Base-by-base conservation (phyloP, 2,113 vertebrate species). In the Pagrus major region DNA sequence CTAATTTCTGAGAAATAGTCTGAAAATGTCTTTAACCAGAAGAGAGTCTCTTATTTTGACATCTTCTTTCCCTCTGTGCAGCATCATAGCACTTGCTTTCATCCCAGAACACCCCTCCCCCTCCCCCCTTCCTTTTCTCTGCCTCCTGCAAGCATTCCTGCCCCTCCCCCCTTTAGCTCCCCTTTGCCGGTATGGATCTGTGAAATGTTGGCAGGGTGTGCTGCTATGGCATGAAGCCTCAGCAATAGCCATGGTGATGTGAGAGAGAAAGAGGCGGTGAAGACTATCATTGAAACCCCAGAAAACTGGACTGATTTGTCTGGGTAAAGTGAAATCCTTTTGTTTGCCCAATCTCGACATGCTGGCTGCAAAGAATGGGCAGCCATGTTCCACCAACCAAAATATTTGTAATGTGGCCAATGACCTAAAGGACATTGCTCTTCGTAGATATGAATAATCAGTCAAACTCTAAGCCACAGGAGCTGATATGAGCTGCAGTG, bases 151-250 rank as follows among this genome's bases (percentile, higher is more conserved):
- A 85, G 86, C 85, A 89, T 85, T 84, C 79, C 84, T 85, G 69
- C 85, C 89, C 84, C 64, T 81, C 89, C 92, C 80, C 85, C 76
- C 44, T 76, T 71, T 27, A 83, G 78, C 66, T 80, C 67, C 80
- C 67, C 81, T 72, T n/a, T 61, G 64, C 77, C 49, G 42, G 76
- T 80, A 90, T 89, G 77, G 81, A 79, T 87, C 68, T 90, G 84
- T 87, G 76, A 91, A 90, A 90, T 89, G 89, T 89, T 88, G 84
- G 76, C 83, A 41, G 84, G 68, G 70, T 83, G 81, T 87, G 76
- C 78, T 88, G 74, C 60, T 55, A 60, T 70, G 61, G 72, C 82
- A 69, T 64, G 7, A 54, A 78, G 70, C 72, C 64, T 76, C 58
- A 64, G 76, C 51, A 14, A 84, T 46, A 83, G 41, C 35, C 55